Evolutionary conservation across 2,797 vertebrate species (phyloP), one percentile per base, ranked within the genome.

Genomic region (Mus minutoides): DNA sequence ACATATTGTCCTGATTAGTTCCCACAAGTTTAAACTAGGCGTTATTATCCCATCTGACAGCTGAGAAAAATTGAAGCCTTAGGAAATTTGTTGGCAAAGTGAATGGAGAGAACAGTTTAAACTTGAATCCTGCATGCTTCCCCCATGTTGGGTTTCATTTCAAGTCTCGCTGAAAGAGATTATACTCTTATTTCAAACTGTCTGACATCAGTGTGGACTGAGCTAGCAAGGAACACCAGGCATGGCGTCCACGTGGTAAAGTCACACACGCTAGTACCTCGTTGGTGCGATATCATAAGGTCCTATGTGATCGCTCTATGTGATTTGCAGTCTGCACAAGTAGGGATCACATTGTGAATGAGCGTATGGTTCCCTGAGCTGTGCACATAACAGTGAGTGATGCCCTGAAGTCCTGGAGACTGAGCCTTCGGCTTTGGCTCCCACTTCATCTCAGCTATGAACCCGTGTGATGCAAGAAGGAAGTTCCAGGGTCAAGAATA

Each of bases 81-180:
- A 90, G 34, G 26, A 31, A 22, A 86, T 84, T 80, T 54, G 31
- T 80, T 87, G 79, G 87, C 11, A 90, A 43, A 94, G 29, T 78
- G 64, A 91, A 93, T 85, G 79, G 34, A 88, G 92, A 90, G 85
- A 82, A 19, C 26, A 11, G 11, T 69, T 78, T 92, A 71, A 86
- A 40, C 43, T 75, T 21, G 46, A 84, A 92, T 43, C 40, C 12
- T 69, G 2, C 29, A 3, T 85, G 22, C 22, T 87, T 92, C 86
- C 73, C 37, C 37, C 54, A 17, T 69, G 52, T 46, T 24, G 22
- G 11, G 52, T 87, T 19, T 29, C 58, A 22, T 87, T 19, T 29
- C 58, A 19, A 64, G 26, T 54, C 24, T 84, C 49, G 67, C 37
- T 12, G 13, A 49, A 91, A 85, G 46, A 95, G 26, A 2, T 6